Evolutionary conservation across 2,888 invertebrate species (phyloP).

Genomic region (Bhutanitis thaidina): DNA sequence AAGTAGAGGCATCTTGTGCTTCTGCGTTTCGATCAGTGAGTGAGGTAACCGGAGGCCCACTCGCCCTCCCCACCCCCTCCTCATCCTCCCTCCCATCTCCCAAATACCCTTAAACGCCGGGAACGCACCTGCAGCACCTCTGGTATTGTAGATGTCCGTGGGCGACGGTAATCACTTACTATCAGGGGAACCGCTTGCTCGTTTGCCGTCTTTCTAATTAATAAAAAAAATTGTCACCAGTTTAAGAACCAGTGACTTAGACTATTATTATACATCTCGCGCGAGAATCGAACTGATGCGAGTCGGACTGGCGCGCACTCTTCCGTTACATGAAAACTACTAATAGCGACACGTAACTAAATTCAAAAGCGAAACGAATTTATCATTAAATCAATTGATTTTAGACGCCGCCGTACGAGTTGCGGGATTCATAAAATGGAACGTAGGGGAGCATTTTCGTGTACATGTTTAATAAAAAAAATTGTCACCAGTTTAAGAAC

Average conservation of each 20-base stretch:
- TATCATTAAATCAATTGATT: slow-evolving; percentile 48
- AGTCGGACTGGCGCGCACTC: slow-evolving; percentile 38
- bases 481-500: slow-evolving; percentile 6
- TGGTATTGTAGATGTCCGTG: too few species aligned
- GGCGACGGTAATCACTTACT: too few species aligned
- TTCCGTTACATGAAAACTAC: slow-evolving; percentile 50
- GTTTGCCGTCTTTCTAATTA: too few species aligned
- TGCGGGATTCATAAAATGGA: neutral
- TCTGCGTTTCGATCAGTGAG: too few species aligned
- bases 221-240: neutral
- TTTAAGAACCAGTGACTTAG: slow-evolving; percentile 9
- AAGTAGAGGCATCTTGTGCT: too few species aligned
- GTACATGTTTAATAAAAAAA: neutral
- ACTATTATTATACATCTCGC: slow-evolving; percentile 29
- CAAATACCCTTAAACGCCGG: too few species aligned
- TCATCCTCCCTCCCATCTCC: too few species aligned
- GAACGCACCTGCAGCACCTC: too few species aligned
- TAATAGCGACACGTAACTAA: slow-evolving; percentile 69
- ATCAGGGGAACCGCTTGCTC: too few species aligned
- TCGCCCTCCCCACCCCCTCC: too few species aligned
- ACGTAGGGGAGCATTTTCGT: neutral
- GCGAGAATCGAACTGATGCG: slow-evolving; percentile 32
- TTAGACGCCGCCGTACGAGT: slow-evolving; percentile 30
- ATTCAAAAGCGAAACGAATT: slow-evolving; percentile 61
- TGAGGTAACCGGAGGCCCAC: too few species aligned